These are phyloP conservation scores for Gymnothorax javanicus DNA, from an alignment of 2,797 vertebrate species.

Conservation along the genomic window DNA sequence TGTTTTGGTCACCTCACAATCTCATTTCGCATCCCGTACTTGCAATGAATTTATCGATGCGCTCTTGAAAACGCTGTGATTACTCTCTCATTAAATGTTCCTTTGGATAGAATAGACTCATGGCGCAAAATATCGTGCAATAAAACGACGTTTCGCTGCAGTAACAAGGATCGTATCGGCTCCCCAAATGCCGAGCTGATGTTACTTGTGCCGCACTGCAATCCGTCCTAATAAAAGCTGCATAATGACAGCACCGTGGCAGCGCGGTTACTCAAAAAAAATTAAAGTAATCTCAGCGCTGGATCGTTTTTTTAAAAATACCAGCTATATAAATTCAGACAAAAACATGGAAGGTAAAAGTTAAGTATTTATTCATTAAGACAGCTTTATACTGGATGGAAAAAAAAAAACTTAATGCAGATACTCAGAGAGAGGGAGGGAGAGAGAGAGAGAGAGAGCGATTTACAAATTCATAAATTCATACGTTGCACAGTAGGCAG, in stretches of 20 bases:
- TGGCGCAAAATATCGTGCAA: neutral
- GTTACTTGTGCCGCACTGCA: neutral
- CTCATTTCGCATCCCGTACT: slow-evolving; percentile 54
- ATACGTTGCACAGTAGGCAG: neutral
- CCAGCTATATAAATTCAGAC: neutral
- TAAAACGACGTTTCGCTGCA: neutral
- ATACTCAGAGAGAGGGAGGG: neutral
- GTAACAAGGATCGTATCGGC: neutral
- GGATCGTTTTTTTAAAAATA: neutral
- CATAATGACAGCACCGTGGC: neutral
- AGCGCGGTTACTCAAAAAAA: neutral
- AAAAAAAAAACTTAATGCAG: neutral
- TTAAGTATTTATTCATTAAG: too few species aligned
- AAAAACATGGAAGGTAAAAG: neutral
- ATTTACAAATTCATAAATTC: neutral
- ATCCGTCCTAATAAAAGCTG: neutral
- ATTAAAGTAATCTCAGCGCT: neutral
- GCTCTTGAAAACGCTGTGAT: neutral
- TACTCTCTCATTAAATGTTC: neutral
- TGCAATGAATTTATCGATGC: slow-evolving; percentile 43
- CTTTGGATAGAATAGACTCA: neutral
- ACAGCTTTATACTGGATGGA: too few species aligned
- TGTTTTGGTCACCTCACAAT: slow-evolving; percentile 40
- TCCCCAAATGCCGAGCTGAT: neutral
- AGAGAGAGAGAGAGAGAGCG: neutral